Conservation (phyloP, 2,113 vertebrate genomes). For the Cyprinodon tularosa region DNA sequence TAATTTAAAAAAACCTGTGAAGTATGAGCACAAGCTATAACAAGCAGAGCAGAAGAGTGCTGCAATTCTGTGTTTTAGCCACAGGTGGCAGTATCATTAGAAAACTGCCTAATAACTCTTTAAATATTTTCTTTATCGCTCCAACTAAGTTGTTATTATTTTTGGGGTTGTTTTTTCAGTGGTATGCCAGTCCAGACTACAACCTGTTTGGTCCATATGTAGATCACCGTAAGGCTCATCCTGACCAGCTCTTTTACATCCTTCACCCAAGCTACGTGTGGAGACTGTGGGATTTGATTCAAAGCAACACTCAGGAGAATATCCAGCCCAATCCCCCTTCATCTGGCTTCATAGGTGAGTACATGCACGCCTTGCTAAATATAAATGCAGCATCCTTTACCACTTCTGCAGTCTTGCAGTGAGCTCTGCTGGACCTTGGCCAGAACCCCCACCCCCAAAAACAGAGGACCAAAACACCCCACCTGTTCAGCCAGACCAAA, state of each 20-base stretch:
- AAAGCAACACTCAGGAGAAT: conserved; percentile 94
- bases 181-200: conserved; percentile 96
- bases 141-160: not conserved
- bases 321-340: conserved; percentile 98
- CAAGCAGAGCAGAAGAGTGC: too few relatives aligned
- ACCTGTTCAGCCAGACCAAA: too few relatives aligned
- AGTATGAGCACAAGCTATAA: too few relatives aligned
- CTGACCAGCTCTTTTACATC: conserved; percentile 92
- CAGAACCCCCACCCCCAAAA: too few relatives aligned
- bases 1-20: too few relatives aligned
- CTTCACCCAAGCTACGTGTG: conserved; percentile 96
- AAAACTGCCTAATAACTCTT: too few relatives aligned
- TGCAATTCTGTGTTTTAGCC: too few relatives aligned
- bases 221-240: conserved; percentile 87
- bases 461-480: too few relatives aligned
- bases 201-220: conserved; percentile 94
- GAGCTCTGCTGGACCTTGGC: not conserved
- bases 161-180: conserved; percentile 74
- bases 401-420: not conserved
- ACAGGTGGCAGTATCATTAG: too few relatives aligned
- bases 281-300: conserved; percentile 97
- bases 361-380: not conserved
- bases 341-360: conserved; percentile 96
- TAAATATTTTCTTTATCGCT: not conserved
- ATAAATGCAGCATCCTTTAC: not conserved